Evolutionary conservation across 2,113 vertebrate genomes (phyloP).

Genomic region (Corythoichthys haematopterus): DNA sequence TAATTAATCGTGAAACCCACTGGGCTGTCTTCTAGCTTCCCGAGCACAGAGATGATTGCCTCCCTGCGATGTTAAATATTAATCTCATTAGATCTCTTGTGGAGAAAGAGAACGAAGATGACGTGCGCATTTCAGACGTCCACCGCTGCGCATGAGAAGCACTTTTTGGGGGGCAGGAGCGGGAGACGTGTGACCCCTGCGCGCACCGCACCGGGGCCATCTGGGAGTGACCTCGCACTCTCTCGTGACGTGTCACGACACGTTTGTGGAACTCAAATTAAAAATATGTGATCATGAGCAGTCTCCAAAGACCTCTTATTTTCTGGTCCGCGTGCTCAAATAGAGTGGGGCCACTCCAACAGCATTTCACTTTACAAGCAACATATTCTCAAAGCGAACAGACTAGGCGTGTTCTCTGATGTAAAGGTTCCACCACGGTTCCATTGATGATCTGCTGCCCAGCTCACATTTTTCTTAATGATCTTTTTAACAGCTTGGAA

Average conservation of each 20-base stretch:
- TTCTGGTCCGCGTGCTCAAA: constrained; percentile 37
- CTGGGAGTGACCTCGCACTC: constrained; percentile 46
- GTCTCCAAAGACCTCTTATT: constrained; percentile 30
- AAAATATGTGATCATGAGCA: constrained; percentile 15
- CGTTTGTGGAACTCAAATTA: constrained; percentile 47
- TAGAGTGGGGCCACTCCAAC: constrained; percentile 15
- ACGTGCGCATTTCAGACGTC: constrained; percentile 26
- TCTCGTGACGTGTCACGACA: constrained; percentile 55
- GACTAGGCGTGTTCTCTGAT: neutral
- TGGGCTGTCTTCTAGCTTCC: constrained; percentile 41
- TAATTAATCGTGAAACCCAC: constrained; percentile 55
- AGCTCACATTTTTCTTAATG: neutral
- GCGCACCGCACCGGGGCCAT: constrained; percentile 31
- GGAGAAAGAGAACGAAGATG: constrained; percentile 14
- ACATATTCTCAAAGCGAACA: constrained; percentile 6
- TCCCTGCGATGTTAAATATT: constrained; percentile 53
- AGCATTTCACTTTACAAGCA: constrained; percentile 5
- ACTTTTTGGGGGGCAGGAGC: constrained; percentile 9
- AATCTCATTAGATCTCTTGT: constrained; percentile 42
- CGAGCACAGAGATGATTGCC: constrained; percentile 48
- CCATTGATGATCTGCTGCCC: neutral
- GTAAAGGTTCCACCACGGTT: neutral
- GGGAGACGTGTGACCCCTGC: constrained; percentile 13
- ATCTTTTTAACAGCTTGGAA: neutral
- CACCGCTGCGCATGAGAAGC: constrained; percentile 24